Base-by-base conservation (phyloP, 2,797 vertebrate species). In the Rhinatrema bivittatum region DNA sequence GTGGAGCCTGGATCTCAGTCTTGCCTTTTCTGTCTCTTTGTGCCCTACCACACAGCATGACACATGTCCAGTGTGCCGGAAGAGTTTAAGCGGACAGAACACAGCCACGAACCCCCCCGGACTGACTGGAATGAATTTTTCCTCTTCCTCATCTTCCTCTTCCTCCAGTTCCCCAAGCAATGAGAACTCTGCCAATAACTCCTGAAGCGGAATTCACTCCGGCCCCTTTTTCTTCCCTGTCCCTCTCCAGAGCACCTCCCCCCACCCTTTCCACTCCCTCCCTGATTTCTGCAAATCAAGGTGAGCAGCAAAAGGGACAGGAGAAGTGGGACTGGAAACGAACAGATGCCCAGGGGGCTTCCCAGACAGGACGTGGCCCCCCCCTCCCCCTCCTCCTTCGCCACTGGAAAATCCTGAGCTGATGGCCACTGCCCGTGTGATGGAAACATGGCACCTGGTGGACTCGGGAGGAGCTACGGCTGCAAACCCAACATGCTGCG, bases 1-100 rank as follows among this genome's bases (percentile, higher is more conserved):
- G n/a, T n/a, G n/a, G n/a, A n/a, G n/a, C n/a, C n/a, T n/a, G n/a
- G n/a, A n/a, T n/a, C n/a, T n/a, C n/a, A n/a, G n/a, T n/a, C n/a
- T n/a, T n/a, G n/a, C n/a, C 29, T 29, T 44, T 45, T 32, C 40
- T 49, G 51, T 44, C 16, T 4, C 12, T 16, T 13, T 3, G 37
- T 14, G n/a, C 27, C 46, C 10, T 21, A 1, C 7, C 1, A 39
- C 24, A 15, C 73, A 98, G 94, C 96, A 98, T 3, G 96, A 99
- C 70, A 94, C 94, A 3, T 99, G 96, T 78, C 96, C 96, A 0
- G 96, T 99, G 48, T 98, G 96, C 81, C 86, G 96, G 68, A 98
- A 98, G 76, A 99, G 94, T 62, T 80, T 99, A 46, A 98, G 88
- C 1, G 96, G 96, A 58, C 92, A 95, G 78, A 98, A 99, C 81